phyloP scores from a whole-genome alignment of 2,113 vertebrate genomes.

The Miniopterus natalensis region DNA sequence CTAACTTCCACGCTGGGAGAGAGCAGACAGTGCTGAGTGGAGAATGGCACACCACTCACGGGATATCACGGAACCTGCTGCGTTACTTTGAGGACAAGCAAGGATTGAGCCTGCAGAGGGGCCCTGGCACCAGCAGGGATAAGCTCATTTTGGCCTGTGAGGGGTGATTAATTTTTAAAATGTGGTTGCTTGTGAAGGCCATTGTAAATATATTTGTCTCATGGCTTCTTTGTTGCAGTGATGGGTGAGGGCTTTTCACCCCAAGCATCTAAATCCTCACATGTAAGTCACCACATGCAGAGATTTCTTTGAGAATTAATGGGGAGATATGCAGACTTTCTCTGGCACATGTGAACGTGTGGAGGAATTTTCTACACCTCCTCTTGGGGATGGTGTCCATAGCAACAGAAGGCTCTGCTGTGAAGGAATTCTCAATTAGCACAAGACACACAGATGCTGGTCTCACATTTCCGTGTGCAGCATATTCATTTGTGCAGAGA shows the following conservation, averaged over 20 bases:
- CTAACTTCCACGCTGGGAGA: neutral
- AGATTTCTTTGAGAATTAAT: conserved; percentile 52
- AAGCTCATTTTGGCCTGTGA: neutral
- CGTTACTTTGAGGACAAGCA: neutral
- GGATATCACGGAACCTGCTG: neutral
- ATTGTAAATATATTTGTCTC: neutral
- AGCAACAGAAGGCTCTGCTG: conserved; percentile 68
- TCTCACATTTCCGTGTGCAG: neutral
- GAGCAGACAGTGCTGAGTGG: accelerated
- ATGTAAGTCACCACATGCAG: neutral
- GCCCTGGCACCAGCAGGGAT: neutral
- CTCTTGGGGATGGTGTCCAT: conserved; percentile 74
- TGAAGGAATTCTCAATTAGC: conserved; percentile 68
- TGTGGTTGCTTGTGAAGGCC: neutral
- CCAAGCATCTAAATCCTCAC: neutral
- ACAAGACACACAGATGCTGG: neutral
- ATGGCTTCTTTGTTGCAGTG: neutral
- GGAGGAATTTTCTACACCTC: conserved; percentile 64
- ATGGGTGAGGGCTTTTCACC: neutral
- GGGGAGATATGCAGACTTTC: conserved; percentile 45
- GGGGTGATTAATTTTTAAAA: neutral
- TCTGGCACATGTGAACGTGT: neutral
- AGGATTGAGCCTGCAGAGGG: neutral
- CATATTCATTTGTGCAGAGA: neutral
- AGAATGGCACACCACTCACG: no score